Evolutionary conservation across 2,797 vertebrate genomes (phyloP).

Genomic region (Hoplostethus atlanticus): DNA sequence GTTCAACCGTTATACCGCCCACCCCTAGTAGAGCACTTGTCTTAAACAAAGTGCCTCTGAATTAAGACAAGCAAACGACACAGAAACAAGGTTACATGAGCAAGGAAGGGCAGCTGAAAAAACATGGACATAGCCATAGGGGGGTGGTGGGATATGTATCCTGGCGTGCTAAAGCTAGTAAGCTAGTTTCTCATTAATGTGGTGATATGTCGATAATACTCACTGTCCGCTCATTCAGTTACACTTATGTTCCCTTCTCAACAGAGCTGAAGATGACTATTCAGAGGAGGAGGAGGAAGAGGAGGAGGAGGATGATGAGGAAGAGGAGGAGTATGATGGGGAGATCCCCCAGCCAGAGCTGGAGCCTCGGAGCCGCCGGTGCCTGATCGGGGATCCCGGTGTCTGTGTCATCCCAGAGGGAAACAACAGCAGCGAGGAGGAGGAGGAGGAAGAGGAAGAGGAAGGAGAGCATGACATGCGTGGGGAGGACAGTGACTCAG

Average conservation of each 20-base stretch:
- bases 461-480: constrained; percentile 83
- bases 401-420: constrained; percentile 89
- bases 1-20: too few relatives aligned
- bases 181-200: background rate
- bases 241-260: constrained; percentile 7
- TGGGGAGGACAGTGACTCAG: constrained; percentile 92
- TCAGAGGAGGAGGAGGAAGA: constrained; percentile 90
- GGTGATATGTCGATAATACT: background rate
- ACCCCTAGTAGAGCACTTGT: background rate
- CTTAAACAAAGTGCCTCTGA: background rate
- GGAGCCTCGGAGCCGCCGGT: constrained; percentile 81
- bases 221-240: background rate
- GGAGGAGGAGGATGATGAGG: constrained; percentile 82
- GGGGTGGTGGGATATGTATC: too few relatives aligned
- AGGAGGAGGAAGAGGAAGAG: constrained; percentile 82
- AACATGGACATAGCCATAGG: background rate
- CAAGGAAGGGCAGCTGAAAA: background rate
- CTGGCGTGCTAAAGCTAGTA: background rate
- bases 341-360: constrained; percentile 85
- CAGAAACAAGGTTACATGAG: background rate
- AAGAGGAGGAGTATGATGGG: constrained; percentile 83
- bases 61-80: background rate
- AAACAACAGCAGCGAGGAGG: constrained; percentile 85
- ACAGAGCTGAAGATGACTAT: constrained; percentile 96
- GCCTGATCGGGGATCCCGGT: constrained; percentile 88